Evolutionary conservation across 2,797 vertebrate genomes (phyloP).

Genomic region (Enteromius afrohamiltoni): DNA sequence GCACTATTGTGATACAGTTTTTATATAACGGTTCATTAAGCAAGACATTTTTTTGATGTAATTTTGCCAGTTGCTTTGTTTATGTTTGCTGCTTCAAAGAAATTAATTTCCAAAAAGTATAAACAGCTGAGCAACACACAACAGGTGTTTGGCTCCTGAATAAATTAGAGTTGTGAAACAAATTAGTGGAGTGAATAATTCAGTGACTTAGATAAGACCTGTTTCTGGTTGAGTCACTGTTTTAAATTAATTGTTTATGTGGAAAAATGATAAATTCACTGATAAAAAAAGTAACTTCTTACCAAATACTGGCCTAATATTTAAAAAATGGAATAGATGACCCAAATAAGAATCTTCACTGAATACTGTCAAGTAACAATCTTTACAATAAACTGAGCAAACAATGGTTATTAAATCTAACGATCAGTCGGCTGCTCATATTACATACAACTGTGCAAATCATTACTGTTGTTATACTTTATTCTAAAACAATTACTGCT

Average conservation of each 20-base stretch:
- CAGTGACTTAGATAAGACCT: not conserved
- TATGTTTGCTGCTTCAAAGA: not conserved
- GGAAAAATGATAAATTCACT: not conserved
- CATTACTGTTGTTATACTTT: no score
- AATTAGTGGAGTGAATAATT: constrained; percentile 7
- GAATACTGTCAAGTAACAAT: no score
- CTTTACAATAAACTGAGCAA: no score
- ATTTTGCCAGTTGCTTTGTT: not conserved
- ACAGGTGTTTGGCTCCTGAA: not conserved
- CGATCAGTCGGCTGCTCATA: no score
- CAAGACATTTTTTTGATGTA: not conserved
- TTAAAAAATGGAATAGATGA: no score
- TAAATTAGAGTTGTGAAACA: not conserved
- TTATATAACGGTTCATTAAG: not conserved
- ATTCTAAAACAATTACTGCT: no score
- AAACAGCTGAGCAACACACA: not conserved
- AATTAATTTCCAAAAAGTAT: not conserved
- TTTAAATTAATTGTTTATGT: not conserved
- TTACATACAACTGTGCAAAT: no score
- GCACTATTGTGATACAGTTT: not conserved
- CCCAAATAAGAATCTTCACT: no score
- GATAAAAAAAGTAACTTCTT: not conserved
- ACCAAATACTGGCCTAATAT: not conserved
- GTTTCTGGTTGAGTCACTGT: not conserved
- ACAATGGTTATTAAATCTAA: no score